Base-by-base conservation (phyloP, 2,113 vertebrate genomes). In the Malurus alboscapulatus region DNA sequence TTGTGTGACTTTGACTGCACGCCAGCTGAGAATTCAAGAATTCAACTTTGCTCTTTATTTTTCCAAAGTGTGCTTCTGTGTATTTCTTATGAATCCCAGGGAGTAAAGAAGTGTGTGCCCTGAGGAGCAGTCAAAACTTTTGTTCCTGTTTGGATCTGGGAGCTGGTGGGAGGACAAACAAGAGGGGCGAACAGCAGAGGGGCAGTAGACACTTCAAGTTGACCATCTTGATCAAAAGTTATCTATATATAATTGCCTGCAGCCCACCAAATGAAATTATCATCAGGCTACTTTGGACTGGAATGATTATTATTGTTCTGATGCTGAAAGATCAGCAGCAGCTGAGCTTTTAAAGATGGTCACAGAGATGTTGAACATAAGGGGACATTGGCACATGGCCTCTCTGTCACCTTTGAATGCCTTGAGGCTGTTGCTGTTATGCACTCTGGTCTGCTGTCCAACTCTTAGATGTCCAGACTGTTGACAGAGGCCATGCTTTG, bases 231-330 rank as follows among this genome's bases (percentile, higher is more conserved):
- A 53, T 78, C 40, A 84, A 71, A 54, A 84, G 4, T 61, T 67
- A 32, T 40, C 14, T 55, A 3, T 36, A 21, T 42, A 4, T 4
- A 11, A 59, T n/a, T 4, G 0, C 1, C 0, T 72, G 7, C 17
- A 71, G 57, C 11, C 19, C n/a, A 53, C 16, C 25, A 42, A 63
- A 57, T 1, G 1, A 63, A 82, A 34, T 91, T 55, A 59, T 67
- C 45, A 45, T 68, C 17, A 62, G 14, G 14, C 6, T 18, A 7
- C 5, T 69, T 84, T 69, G 36, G 44, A 67, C 11, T 38, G 17
- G 13, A 82, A 40, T 27, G 12, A 51, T 66, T 50, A 26, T 14
- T 80, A 2, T 38, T 71, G 1, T 55, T 54, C n/a, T 76, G 16
- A 12, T 87, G 42, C 11, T 61, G 14, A 38, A 51, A 47, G 12